A percentile compares a stretch with the other conserved stretches of the same genome.
phyloP scores from a whole-genome alignment of 1,140 invertebrate species.

The Colletes latitarsis region DNA sequence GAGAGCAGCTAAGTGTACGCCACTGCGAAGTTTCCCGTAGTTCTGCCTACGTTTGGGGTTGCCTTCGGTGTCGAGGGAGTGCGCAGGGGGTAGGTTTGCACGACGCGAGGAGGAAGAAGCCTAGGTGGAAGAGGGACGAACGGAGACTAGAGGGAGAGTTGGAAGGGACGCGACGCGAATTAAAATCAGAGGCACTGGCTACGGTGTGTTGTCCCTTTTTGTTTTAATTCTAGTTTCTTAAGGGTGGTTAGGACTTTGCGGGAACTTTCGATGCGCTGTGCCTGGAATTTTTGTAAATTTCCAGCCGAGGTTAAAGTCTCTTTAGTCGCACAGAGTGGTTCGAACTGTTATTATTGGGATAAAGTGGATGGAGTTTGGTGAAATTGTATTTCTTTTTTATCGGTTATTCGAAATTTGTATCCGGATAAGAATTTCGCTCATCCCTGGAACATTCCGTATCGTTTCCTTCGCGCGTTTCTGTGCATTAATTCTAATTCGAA shows the following conservation, averaged over 20 bases:
- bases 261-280: neutral
- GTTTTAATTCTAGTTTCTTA: neutral
- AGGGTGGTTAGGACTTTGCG: too few species aligned
- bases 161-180: conserved; percentile 22
- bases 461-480: neutral
- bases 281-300: neutral
- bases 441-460: neutral
- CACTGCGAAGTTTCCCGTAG: conserved; percentile 54
- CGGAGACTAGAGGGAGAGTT: too few species aligned
- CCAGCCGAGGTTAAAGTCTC: too few species aligned
- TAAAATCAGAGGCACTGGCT: conserved; percentile 38
- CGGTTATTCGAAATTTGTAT: too few species aligned
- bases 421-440: too few species aligned
- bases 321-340: too few species aligned
- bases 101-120: neutral
- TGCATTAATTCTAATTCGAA: conserved; percentile 42
- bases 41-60: conserved; percentile 34
- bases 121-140: neutral
- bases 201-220: conserved; percentile 9
- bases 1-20: conserved; percentile 43
- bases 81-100: conserved; percentile 12
- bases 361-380: too few species aligned
- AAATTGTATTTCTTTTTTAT: too few species aligned
- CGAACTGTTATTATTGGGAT: too few species aligned
- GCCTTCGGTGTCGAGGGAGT: neutral